Conservation (phyloP, 2,888 invertebrate genomes). For the Plagiodera versicolora region DNA sequence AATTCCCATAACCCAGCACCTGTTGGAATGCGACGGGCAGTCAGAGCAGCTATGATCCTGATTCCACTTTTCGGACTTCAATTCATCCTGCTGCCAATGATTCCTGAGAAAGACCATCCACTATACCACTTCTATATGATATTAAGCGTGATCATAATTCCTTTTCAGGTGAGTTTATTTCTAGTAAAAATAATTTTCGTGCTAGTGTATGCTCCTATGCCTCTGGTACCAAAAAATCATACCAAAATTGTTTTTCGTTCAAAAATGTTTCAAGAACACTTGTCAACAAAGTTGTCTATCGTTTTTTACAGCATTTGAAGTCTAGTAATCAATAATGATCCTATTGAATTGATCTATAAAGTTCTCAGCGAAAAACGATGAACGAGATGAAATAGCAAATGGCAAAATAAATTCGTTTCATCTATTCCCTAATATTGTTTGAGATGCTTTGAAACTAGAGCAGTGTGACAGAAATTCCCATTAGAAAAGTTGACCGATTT, state of each 20-base stretch:
- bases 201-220: too few relatives aligned
- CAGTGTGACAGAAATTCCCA: neutral
- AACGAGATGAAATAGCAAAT: neutral
- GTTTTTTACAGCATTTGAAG: neutral
- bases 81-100: conserved; percentile 69
- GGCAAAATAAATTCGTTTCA: neutral
- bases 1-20: conserved; percentile 64
- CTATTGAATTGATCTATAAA: too few relatives aligned
- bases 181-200: too few relatives aligned
- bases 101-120: conserved; percentile 61
- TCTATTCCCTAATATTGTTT: neutral
- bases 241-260: too few relatives aligned
- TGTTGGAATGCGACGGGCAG: conserved; percentile 65
- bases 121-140: conserved; percentile 67
- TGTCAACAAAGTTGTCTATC: too few relatives aligned
- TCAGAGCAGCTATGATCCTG: conserved; percentile 71
- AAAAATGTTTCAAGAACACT: too few relatives aligned
- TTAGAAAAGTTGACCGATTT: neutral
- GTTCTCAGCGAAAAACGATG: neutral
- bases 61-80: conserved; percentile 79
- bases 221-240: too few relatives aligned
- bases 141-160: conserved; percentile 67
- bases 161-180: conserved; percentile 69
- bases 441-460: neutral
- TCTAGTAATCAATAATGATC: neutral